Conservation (phyloP, 2,797 vertebrate genomes). For the Hemitrygon akajei region DNA sequence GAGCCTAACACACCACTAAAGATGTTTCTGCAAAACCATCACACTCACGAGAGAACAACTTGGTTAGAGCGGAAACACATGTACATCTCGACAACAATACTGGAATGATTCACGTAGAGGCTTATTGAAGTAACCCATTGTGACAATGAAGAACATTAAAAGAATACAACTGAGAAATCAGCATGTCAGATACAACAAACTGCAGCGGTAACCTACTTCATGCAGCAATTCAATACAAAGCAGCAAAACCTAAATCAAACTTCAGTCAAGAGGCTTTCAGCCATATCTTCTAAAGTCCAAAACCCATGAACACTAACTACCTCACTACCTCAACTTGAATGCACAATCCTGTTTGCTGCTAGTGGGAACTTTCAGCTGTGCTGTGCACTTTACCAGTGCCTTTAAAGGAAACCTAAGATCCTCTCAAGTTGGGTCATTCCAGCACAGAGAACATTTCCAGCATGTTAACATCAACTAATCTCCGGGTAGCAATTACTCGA, state of each 20-base stretch:
- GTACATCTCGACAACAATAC: neutral
- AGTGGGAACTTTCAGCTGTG: neutral
- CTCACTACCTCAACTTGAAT: neutral
- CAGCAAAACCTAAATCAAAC: neutral
- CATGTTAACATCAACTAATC: neutral
- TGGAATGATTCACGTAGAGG: neutral
- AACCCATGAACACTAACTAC: no score
- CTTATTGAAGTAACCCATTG: slow-evolving; percentile 22
- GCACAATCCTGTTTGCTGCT: neutral
- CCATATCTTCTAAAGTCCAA: neutral
- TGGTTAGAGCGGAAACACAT: neutral
- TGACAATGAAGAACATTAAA: slow-evolving; percentile 32
- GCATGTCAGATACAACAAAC: slow-evolving; percentile 10
- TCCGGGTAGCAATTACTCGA: neutral
- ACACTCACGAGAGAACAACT: neutral
- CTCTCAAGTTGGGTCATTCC: neutral
- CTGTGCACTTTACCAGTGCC: neutral
- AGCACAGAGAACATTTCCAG: neutral
- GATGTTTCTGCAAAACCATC: neutral
- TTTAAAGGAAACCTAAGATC: neutral
- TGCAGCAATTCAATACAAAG: neutral
- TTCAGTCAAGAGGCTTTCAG: neutral
- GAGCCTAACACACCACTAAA: neutral
- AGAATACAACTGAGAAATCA: slow-evolving; percentile 34
- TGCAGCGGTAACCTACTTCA: slow-evolving; percentile 30